A percentile compares a stretch with the other conserved stretches of the same genome.
These are phyloP conservation scores for Megastigmus dorsalis DNA, from an alignment of 2,888 invertebrate species.

Conservation along the genomic window DNA sequence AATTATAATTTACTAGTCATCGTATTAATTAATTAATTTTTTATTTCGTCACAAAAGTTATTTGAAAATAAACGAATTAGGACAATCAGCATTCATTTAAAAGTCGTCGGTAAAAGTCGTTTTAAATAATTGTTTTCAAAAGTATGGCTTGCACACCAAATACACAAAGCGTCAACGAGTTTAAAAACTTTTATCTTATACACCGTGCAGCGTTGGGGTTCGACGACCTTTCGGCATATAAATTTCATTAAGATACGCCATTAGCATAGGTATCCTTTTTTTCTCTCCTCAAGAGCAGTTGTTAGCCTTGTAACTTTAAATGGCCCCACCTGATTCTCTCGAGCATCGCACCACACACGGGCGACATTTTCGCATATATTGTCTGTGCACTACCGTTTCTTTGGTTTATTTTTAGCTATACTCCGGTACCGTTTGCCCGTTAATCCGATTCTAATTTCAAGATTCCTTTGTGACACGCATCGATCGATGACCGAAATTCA, in stretches of 20 bases:
- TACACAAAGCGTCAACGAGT: no score
- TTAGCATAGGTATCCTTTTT: slow-evolving; percentile 25
- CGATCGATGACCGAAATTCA: neutral
- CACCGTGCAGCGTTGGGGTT: neutral
- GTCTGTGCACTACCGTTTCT: neutral
- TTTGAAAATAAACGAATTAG: no score
- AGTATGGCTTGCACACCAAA: no score
- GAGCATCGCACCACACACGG: neutral
- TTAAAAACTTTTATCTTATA: no score
- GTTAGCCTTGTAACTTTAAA: no score
- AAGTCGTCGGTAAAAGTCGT: no score
- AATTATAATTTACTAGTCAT: no score
- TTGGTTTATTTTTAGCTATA: slow-evolving; percentile 15
- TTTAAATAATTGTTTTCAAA: no score
- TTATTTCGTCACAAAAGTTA: no score
- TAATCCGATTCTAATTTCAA: neutral
- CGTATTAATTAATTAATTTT: no score
- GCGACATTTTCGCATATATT: slow-evolving; percentile 17
- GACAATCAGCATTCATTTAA: no score
- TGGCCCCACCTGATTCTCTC: no score
- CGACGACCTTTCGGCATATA: slow-evolving; percentile 22
- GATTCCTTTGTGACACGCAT: neutral
- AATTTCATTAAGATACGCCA: slow-evolving; percentile 27
- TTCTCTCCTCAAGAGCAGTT: neutral
- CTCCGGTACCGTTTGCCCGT: neutral